Conservation (phyloP, 2,888 invertebrate genomes). For the Dryobotodes eremita region DNA sequence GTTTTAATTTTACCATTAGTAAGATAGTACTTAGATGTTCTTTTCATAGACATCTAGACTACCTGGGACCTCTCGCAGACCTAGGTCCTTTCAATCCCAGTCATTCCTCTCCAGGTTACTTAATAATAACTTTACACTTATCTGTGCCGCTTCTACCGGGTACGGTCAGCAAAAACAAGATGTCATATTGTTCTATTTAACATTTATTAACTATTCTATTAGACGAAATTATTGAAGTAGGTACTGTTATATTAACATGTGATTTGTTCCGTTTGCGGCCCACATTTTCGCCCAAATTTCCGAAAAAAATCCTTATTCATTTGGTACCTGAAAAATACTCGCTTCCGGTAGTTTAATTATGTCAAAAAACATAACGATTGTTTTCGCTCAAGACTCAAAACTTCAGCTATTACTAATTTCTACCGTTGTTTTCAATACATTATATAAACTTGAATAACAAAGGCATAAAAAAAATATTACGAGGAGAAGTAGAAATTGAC, state of each 20-base stretch:
- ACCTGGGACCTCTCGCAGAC: constrained; percentile 25
- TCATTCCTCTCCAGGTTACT: constrained; percentile 65
- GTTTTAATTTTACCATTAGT: not conserved
- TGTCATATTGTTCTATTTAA: not conserved
- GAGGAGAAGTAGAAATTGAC: not conserved
- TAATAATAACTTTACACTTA: constrained; percentile 70
- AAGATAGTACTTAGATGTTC: not conserved
- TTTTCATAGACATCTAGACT: constrained; percentile 12
- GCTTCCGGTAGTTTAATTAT: not conserved
- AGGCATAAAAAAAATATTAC: not conserved
- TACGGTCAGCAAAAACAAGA: constrained; percentile 44
- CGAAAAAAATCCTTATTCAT: too few relatives aligned
- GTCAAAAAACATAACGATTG: not conserved
- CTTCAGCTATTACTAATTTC: too few relatives aligned
- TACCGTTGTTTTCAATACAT: too few relatives aligned
- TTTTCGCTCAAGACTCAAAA: not conserved
- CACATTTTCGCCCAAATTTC: too few relatives aligned
- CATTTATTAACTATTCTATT: not conserved
- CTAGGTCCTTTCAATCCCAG: constrained; percentile 61
- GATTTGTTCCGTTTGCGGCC: too few relatives aligned
- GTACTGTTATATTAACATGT: not conserved
- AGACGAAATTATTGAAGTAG: not conserved
- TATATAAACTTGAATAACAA: not conserved
- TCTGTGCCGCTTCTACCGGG: constrained; percentile 60
- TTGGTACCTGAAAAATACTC: too few relatives aligned